These are phyloP conservation scores for Leistus spinibarbis DNA, from an alignment of 2,888 invertebrate genomes.

Conservation along the genomic window DNA sequence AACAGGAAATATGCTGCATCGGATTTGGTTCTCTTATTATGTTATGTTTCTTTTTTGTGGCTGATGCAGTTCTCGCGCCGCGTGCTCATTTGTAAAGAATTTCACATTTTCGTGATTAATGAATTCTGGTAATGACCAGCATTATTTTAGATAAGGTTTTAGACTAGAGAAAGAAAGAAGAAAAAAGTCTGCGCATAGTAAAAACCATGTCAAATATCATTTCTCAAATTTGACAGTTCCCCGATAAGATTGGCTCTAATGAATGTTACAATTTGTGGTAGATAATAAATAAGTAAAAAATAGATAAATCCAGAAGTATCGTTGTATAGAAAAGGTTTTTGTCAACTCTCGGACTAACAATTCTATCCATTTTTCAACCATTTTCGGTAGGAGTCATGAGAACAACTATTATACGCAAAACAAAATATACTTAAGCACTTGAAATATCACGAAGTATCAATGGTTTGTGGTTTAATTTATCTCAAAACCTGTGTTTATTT, in stretches of 20 bases:
- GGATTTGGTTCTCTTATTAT: not conserved
- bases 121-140: conserved; percentile 31
- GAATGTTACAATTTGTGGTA: conserved; percentile 32
- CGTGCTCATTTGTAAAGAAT: conserved; percentile 31
- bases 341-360: not conserved
- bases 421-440: too few species aligned
- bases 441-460: too few species aligned
- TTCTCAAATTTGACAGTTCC: conserved; percentile 35
- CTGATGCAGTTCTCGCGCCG: not conserved
- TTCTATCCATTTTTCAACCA: too few species aligned
- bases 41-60: not conserved
- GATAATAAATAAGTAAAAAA: not conserved
- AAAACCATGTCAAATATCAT: conserved; percentile 30
- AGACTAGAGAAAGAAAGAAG: not conserved
- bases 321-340: not conserved
- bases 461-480: too few species aligned
- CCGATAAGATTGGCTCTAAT: conserved; percentile 34
- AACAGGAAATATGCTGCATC: not conserved
- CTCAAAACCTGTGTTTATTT: too few species aligned
- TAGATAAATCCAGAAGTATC: not conserved
- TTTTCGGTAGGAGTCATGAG: too few species aligned
- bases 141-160: conserved; percentile 32
- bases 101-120: conserved; percentile 30
- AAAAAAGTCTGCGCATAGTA: conserved; percentile 1
- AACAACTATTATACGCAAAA: too few species aligned